Percentiles rank a stretch among this genome's conserved stretches.
These are phyloP conservation scores for Rhabdomys pumilio DNA, from an alignment of 2,797 vertebrate genomes.

Conservation along the genomic window DNA sequence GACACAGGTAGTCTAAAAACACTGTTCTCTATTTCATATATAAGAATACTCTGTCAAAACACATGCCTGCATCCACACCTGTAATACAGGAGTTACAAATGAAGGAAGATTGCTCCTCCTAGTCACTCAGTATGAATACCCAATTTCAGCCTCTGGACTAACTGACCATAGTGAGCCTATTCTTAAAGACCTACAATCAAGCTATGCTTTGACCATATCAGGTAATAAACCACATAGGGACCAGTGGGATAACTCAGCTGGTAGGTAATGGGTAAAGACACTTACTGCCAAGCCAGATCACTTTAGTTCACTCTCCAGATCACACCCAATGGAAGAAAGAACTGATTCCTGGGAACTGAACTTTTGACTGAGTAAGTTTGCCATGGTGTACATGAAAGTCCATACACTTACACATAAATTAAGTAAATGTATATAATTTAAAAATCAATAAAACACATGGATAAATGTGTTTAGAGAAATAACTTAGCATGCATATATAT, in stretches of 20 bases:
- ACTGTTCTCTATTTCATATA: not conserved
- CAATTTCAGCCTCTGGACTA: slow-evolving; percentile 80
- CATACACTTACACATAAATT: not conserved
- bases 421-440: not conserved
- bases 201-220: slow-evolving; percentile 52
- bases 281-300: not conserved
- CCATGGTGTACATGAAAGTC: not conserved
- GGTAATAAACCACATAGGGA: slow-evolving; percentile 75
- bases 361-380: not conserved
- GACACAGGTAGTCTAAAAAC: not conserved
- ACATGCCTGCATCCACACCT: slow-evolving; percentile 77
- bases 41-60: slow-evolving; percentile 67
- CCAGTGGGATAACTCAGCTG: not conserved
- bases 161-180: slow-evolving; percentile 74
- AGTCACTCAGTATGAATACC: slow-evolving; percentile 76
- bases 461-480: slow-evolving; percentile 85
- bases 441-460: slow-evolving; percentile 83
- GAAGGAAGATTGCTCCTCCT: slow-evolving; percentile 80
- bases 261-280: not conserved
- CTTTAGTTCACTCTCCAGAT: not conserved
- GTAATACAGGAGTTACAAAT: slow-evolving; percentile 81
- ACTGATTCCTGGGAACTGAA: not conserved
- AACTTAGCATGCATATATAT: slow-evolving; percentile 82
- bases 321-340: not conserved
- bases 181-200: slow-evolving; percentile 67